Base-by-base conservation (phyloP, 2,888 invertebrate species). In the Pseudanteris insignis region DNA sequence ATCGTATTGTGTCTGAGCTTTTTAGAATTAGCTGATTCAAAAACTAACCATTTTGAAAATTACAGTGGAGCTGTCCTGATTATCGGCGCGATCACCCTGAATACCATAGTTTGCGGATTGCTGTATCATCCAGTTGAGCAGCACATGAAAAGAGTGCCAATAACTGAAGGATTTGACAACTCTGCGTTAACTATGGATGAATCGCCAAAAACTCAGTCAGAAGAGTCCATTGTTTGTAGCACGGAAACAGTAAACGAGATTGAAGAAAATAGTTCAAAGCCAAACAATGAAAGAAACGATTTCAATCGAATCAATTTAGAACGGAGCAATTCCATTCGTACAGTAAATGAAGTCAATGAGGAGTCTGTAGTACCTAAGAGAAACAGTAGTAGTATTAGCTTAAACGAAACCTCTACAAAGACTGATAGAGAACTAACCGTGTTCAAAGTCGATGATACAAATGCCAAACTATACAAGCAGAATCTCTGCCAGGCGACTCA, bases 111-210 rank as follows among this genome's bases (percentile, higher is more conserved):
- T 4, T 91, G 91, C 0, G 92, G 90, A 0, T 74, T 92, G 2
- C 86, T 92, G 38, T 93, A 92, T 76, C 90, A 92, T 67, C 92
- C 92, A 0, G 92, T 92, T 0, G 89, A 89, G 63, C 85, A 87
- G 63, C 92, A 93, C 73, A 86, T 92, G 88, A 87, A 89, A 64
- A 84, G 85, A 34, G 79, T 50, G 70, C 81, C 66, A 68, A 78
- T 71, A 12, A 81, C 54, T 75, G 83, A 24, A 75, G 81, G 63
- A 58, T 82, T 74, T n/a, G 75, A 76, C 36, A 77, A 77, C 55
- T 72, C 71, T 14, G 77, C 73, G 2, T 41, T 78, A 41, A 70
- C 67, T 2, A 60, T 77, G 25, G 77, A 59, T 7, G 59, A 59
- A 10, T 14, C 33, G 3, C 28, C 38, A 3, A 34, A 38, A 29